phyloP scores from a whole-genome alignment of 2,797 vertebrate species.

The Limosa lapponica region DNA sequence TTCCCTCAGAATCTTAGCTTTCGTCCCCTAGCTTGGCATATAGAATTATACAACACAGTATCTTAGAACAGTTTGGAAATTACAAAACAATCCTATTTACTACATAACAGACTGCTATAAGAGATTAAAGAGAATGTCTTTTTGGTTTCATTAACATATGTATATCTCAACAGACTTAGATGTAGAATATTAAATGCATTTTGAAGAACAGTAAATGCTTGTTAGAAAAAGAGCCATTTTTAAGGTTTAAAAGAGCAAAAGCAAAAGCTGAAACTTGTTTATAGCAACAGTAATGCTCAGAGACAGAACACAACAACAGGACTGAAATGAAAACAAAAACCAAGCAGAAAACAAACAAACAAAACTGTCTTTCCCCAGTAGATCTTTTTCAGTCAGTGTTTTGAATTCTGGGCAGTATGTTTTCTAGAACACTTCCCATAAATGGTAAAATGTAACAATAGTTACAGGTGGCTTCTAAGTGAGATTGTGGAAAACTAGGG shows the following conservation, averaged over 20 bases:
- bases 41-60: not conserved
- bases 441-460: not conserved
- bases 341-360: conserved; percentile 27
- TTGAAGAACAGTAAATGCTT: conserved; percentile 59
- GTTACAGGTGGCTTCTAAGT: not conserved
- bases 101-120: conserved; percentile 12
- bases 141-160: conserved; percentile 59
- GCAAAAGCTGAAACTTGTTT: conserved; percentile 40
- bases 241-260: conserved; percentile 61
- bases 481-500: not conserved
- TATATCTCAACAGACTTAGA: conserved; percentile 70
- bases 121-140: conserved; percentile 48
- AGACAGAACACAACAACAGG: conserved; percentile 8
- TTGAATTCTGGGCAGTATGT: not conserved
- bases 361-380: not conserved
- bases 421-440: not conserved
- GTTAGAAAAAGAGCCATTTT: conserved; percentile 71
- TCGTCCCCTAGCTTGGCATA: accelerated
- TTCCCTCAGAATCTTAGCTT: not conserved
- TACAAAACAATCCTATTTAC: conserved; percentile 43
- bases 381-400: not conserved
- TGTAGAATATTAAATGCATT: conserved; percentile 67
- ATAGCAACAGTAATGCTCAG: not conserved
- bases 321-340: conserved; percentile 34
- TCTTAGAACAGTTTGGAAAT: not conserved